Evolutionary conservation across 2,113 vertebrate genomes (phyloP).

Genomic region (Prietella phreatophila): DNA sequence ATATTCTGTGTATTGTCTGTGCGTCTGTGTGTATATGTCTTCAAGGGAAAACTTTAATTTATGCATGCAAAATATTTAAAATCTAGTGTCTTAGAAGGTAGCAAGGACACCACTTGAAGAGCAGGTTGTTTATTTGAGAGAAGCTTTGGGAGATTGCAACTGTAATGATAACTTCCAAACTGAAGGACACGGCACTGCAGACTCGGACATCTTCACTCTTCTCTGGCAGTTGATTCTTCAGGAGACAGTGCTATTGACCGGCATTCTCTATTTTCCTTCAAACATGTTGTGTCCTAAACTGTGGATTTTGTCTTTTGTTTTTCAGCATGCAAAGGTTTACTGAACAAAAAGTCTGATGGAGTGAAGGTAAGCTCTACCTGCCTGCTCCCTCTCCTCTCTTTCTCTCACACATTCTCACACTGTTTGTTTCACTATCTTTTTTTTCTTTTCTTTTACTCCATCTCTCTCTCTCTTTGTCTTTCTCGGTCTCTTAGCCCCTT

Average conservation of each 20-base stretch:
- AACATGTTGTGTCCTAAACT: background rate
- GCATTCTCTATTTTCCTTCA: background rate
- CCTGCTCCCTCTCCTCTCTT: background rate
- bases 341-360: constrained; percentile 98
- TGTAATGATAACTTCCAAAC: background rate
- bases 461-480: background rate
- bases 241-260: too few species aligned
- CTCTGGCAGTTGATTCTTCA: background rate
- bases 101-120: background rate
- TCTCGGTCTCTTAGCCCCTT: background rate
- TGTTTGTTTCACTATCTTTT: background rate
- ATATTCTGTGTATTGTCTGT: background rate
- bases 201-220: background rate
- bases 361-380: constrained; percentile 85
- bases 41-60: background rate
- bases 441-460: background rate
- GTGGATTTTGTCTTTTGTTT: constrained; percentile 62
- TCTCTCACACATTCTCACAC: constrained; percentile 6
- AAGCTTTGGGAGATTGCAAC: background rate
- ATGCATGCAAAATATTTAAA: background rate
- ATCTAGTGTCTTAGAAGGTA: background rate
- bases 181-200: background rate
- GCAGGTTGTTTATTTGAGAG: background rate
- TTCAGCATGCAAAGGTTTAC: constrained; percentile 94
- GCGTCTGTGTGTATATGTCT: background rate